Percentiles rank a stretch among this genome's conserved stretches.
phyloP scores from a whole-genome alignment of 2,888 invertebrate genomes.

The Smittia aterrima region DNA sequence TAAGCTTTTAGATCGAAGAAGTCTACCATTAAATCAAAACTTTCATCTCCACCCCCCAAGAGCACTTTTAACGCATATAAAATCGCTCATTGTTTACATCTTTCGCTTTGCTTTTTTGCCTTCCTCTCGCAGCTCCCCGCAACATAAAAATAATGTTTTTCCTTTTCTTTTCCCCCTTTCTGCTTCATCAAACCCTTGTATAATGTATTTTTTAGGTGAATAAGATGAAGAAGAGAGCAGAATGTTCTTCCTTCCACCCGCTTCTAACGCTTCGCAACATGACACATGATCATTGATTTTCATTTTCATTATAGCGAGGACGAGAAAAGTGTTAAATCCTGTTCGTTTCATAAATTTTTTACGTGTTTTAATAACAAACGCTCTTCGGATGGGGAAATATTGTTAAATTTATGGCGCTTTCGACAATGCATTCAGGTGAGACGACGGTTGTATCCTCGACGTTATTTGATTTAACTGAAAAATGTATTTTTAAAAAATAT shows the following conservation, averaged over 20 bases:
- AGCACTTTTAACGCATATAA: neutral
- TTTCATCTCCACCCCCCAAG: neutral
- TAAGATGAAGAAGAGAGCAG: no score
- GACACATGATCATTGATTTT: constrained; percentile 11
- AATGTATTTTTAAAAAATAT: neutral
- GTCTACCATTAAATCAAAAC: constrained; percentile 3
- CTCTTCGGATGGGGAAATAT: neutral
- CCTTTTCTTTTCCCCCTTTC: neutral
- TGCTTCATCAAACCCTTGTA: neutral
- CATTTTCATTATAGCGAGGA: neutral
- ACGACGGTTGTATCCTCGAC: neutral
- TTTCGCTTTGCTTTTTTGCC: neutral
- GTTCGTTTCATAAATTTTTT: constrained; percentile 21
- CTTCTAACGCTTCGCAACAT: neutral
- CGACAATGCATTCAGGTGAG: neutral
- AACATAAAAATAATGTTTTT: neutral
- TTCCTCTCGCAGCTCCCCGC: neutral
- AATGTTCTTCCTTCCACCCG: neutral
- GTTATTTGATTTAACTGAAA: neutral
- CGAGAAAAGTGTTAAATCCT: neutral
- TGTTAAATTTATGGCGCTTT: neutral
- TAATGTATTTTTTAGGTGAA: neutral
- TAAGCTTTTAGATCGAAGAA: no score
- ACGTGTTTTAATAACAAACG: constrained; percentile 4
- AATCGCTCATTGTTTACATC: neutral